Percentiles rank a stretch among this genome's conserved stretches.
Conservation (phyloP, 1,140 invertebrate species). For the Drosophila fuyamai region DNA sequence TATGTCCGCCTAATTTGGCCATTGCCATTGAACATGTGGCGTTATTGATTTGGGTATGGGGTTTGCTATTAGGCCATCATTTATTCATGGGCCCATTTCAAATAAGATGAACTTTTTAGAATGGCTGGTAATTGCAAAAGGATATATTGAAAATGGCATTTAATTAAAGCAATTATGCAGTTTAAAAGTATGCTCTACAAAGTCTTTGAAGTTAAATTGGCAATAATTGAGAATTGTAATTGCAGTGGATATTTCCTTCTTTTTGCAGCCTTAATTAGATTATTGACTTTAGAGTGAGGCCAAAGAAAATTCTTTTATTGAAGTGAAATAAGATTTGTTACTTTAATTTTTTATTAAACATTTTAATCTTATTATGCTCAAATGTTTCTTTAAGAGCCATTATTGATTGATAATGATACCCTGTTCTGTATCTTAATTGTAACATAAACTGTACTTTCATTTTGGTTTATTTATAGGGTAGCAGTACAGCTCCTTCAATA, state of each 20-base stretch:
- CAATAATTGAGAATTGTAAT: conserved; percentile 1
- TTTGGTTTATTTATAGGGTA: conserved; percentile 10
- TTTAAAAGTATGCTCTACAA: background rate
- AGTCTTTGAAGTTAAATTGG: background rate
- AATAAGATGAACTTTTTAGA: conserved; percentile 6
- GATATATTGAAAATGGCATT: background rate
- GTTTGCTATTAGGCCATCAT: conserved; percentile 3
- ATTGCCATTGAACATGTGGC: conserved; percentile 31
- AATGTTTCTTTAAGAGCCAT: no score
- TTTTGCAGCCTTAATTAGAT: background rate
- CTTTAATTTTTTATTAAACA: background rate
- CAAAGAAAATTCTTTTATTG: background rate
- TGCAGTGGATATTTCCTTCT: conserved; percentile 1
- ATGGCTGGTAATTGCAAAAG: conserved; percentile 14
- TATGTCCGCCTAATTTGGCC: conserved; percentile 13
- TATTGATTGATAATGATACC: no score
- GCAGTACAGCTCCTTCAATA: conserved; percentile 19
- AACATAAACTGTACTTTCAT: background rate
- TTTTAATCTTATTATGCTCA: no score
- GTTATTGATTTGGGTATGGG: conserved; percentile 20
- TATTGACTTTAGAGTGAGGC: background rate
- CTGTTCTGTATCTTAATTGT: background rate
- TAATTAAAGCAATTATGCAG: conserved; percentile 25
- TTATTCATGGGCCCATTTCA: conserved; percentile 11
- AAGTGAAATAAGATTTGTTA: background rate